Percentiles rank a stretch among this genome's conserved stretches.
phyloP scores from a whole-genome alignment of 2,888 invertebrate species.

The Cheilosia scutellata region DNA sequence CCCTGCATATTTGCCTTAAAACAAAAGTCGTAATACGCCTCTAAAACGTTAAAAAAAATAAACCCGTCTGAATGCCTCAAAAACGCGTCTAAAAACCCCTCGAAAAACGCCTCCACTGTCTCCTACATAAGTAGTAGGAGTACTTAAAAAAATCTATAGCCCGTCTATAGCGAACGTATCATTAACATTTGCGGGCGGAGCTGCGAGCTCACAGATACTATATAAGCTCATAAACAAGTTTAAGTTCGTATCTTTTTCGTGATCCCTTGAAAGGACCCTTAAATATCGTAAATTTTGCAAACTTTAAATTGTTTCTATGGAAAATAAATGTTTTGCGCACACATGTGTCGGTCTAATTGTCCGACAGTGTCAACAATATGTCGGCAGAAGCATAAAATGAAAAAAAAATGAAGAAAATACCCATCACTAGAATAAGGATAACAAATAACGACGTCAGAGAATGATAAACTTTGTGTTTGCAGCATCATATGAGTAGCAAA shows the following conservation, averaged over 20 bases:
- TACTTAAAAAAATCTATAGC: too few species aligned
- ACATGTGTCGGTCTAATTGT: constrained; percentile 28
- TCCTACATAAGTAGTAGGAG: too few species aligned
- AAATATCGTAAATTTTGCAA: constrained; percentile 5
- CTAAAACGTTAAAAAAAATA: too few species aligned
- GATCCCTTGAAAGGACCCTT: background rate
- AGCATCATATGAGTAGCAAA: constrained; percentile 18
- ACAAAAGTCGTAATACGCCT: too few species aligned
- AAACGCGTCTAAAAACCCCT: too few species aligned
- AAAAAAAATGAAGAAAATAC: constrained; percentile 1
- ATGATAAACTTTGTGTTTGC: constrained; percentile 15
- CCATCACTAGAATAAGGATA: constrained; percentile 1
- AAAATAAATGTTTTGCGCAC: constrained; percentile 12
- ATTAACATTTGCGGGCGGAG: too few species aligned
- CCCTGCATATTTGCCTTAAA: too few species aligned
- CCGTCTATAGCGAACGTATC: too few species aligned
- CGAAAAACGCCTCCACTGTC: too few species aligned
- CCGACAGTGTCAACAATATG: constrained; percentile 40
- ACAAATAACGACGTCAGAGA: constrained; percentile 10
- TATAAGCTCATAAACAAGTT: background rate
- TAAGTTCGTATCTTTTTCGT: background rate
- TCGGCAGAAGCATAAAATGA: constrained; percentile 1
- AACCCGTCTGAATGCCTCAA: too few species aligned
- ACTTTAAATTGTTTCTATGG: constrained; percentile 2
- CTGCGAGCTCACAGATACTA: too few species aligned